Percentiles rank a stretch among this genome's conserved stretches.
Conservation (phyloP, 2,888 invertebrate genomes). For the Buathra laborator region DNA sequence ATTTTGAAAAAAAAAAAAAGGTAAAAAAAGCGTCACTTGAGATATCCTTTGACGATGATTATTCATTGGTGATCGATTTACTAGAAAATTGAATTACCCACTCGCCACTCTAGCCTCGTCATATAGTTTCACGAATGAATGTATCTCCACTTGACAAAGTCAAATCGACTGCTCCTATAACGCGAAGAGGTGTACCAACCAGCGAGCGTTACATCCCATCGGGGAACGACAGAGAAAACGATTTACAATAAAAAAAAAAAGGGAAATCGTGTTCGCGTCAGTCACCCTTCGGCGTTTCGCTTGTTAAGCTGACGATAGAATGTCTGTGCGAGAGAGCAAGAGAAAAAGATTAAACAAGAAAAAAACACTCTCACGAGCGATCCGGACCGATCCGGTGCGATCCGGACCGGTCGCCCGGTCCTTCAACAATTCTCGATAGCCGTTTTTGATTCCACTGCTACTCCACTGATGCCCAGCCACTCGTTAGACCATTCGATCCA, state of each 20-base stretch:
- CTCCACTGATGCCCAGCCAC: slow-evolving; percentile 11
- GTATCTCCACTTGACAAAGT: background rate
- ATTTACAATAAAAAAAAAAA: slow-evolving; percentile 37
- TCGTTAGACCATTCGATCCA: slow-evolving; percentile 32
- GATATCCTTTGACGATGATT: background rate
- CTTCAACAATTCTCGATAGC: slow-evolving; percentile 12
- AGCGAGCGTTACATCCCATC: background rate
- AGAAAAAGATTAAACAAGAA: background rate
- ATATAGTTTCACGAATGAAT: background rate
- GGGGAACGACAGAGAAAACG: slow-evolving; percentile 9
- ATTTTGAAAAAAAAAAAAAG: background rate
- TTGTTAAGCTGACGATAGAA: slow-evolving; percentile 63
- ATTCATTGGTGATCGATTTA: background rate
- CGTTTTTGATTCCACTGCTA: slow-evolving; percentile 35
- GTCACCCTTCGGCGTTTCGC: slow-evolving; percentile 50
- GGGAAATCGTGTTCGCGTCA: slow-evolving; percentile 15
- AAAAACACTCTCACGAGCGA: slow-evolving; percentile 17
- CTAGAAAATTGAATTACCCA: background rate
- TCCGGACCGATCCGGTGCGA: slow-evolving; percentile 6
- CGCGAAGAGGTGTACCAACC: background rate
- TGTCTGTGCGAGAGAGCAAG: slow-evolving; percentile 33
- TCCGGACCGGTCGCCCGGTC: background rate
- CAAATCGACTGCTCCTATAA: slow-evolving; percentile 1
- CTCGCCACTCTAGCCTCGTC: background rate
- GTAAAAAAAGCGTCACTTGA: background rate